Evolutionary conservation across 92 coral and sea anemone species (phyloP).

Genomic region (Siderastrea siderea): DNA sequence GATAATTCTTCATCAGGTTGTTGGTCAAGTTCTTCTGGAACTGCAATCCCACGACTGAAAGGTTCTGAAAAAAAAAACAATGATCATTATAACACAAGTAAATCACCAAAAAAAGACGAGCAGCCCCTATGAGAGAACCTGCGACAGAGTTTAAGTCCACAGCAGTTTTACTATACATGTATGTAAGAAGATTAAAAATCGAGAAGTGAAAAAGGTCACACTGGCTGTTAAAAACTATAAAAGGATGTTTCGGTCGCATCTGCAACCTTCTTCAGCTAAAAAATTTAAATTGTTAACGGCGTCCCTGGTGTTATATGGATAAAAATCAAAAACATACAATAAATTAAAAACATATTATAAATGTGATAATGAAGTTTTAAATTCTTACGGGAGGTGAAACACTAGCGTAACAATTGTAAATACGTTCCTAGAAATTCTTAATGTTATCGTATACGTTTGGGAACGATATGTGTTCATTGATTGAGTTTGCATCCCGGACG

Average conservation of each 20-base stretch:
- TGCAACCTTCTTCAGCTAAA: conserved; percentile 19
- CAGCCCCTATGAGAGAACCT: too few relatives aligned
- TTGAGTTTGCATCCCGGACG: conserved; percentile 30
- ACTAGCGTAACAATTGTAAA: neutral
- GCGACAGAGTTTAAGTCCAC: too few relatives aligned
- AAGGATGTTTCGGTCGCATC: neutral
- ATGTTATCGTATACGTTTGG: neutral
- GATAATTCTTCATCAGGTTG: too few relatives aligned
- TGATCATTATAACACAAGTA: too few relatives aligned
- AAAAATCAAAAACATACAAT: neutral
- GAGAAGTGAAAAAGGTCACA: neutral
- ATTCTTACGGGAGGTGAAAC: too few relatives aligned
- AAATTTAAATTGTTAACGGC: conserved; percentile 10
- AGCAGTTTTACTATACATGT: too few relatives aligned
- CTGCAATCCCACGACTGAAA: too few relatives aligned
- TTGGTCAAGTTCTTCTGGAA: too few relatives aligned
- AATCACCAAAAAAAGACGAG: too few relatives aligned
- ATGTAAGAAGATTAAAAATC: too few relatives aligned
- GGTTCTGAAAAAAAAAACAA: too few relatives aligned
- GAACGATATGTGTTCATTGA: conserved; percentile 41
- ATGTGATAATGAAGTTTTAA: too few relatives aligned
- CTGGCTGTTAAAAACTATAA: conserved; percentile 10
- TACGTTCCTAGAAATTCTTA: neutral
- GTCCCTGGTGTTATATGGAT: neutral
- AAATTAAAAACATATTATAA: neutral